Base-by-base conservation (phyloP, 2,113 vertebrate genomes). In the Rhea pennata region DNA sequence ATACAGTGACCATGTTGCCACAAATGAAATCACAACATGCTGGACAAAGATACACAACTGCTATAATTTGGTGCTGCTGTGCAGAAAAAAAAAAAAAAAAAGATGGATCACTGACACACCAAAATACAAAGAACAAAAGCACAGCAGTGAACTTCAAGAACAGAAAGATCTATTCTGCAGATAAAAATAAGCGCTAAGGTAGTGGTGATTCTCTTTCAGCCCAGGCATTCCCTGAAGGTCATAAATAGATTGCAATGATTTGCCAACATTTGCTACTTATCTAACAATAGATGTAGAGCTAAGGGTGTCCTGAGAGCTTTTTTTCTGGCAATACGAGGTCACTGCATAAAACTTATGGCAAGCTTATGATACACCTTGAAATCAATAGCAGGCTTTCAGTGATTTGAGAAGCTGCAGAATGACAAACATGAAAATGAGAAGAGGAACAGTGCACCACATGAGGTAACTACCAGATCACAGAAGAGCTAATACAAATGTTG, bases 391-490 rank as follows among this genome's bases (percentile, higher is more conserved):
- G 12, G 5, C 42, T 95, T 86, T 85, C 59, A 86, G 75, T 48
- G 64, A 92, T 87, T 65, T 92, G 48, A 92, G 81, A 92, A 89
- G 75, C 71, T 67, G n/a, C 66, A 87, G 90, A 95, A 86, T 14
- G 81, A 50, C 54, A 69, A 95, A 92, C 81, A 94, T 80, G 67
- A 84, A 90, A 92, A 95, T 12, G 31, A 88, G 75, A 76, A 92
- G 59, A 89, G 42, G n/a, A 94, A 91, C 3, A 5, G 56, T 31
- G 65, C 54, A 39, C 78, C 83, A 75, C 75, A 66, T 27, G 40
- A 67, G 74, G 87, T 93, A 80, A 95, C 86, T 61, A 51, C 26
- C 61, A 62, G 70, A 80, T 92, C 93, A 72, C 50, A 82, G 87
- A 79, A 83, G 87, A 88, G 40, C 72, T 84, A 64, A 84, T 39